phyloP scores from a whole-genome alignment of 1,140 invertebrate species.

The Temnothorax nylanderi region DNA sequence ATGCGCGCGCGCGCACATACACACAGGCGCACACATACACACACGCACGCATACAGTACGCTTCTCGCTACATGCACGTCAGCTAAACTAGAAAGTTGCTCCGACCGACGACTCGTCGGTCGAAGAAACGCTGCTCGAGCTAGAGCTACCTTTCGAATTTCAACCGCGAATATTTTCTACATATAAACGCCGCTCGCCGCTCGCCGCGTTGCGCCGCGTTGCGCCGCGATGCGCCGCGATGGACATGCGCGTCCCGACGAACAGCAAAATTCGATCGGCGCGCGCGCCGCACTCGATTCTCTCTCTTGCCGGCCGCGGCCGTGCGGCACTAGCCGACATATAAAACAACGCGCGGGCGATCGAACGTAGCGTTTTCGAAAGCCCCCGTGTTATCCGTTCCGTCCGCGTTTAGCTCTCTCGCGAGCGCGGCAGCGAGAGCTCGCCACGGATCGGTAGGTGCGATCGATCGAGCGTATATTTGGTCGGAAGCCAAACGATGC shows the following conservation, averaged over 20 bases:
- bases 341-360: conserved; percentile 55
- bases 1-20: background rate
- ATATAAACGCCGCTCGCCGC: conserved; percentile 31
- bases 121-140: conserved; percentile 78
- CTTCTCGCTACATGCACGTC: conserved; percentile 72
- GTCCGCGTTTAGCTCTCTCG: conserved; percentile 56
- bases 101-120: conserved; percentile 74
- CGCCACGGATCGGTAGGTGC: conserved; percentile 60
- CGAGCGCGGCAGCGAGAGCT: conserved; percentile 41
- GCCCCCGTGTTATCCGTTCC: conserved; percentile 50
- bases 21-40: conserved; percentile 11
- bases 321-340: conserved; percentile 32
- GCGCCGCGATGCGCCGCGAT: conserved; percentile 7
- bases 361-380: conserved; percentile 54
- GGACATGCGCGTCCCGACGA: conserved; percentile 38
- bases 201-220: conserved; percentile 7
- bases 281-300: conserved; percentile 53
- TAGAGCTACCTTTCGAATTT: conserved; percentile 84
- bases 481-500: conserved; percentile 60
- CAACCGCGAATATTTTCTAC: conserved; percentile 73
- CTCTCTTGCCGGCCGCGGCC: conserved; percentile 36
- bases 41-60: conserved; percentile 51
- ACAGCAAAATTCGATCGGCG: conserved; percentile 61
- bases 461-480: conserved; percentile 63
- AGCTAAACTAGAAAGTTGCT: conserved; percentile 85